Evolutionary conservation across 1,140 invertebrate genomes (phyloP), one percentile per base, ranked within the genome.

Genomic region (Theocolax elegans): DNA sequence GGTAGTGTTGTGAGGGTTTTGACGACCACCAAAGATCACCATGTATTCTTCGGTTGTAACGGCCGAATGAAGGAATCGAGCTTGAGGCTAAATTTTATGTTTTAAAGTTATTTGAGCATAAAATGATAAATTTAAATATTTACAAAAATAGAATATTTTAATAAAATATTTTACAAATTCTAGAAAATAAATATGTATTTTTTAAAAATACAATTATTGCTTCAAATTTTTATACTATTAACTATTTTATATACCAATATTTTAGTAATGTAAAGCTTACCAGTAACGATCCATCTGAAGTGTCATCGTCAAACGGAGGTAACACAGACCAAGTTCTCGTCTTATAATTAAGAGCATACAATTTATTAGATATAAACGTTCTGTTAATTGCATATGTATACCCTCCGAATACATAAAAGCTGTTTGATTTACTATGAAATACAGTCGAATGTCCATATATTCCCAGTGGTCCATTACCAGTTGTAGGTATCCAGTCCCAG

Each of bases 361-460:
- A 83, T 75, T 91, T 91, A 75, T 92, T 92, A 0, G 92, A 93
- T 19, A 93, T 85, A 42, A 87, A 87, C 8, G 92, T 92, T 64
- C 89, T 87, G 75, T 93, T 92, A n/a, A 91, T 87, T 10, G 89
- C 87, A 77, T 92, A 94, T 2, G 91, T 83, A 76, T 94, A 93
- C 15, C 97, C 97, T 29, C 97, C 97, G 84, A 94, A 97, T 0
- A 98, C 86, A 79, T 97, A 99, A 46, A 98, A 89, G 73, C 93
- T 94, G 71, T 95, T 90, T 0, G 92, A 93, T 27, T 88, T 88
- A 0, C 87, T 82, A 75, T 97, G 93, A 79, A 95, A 98, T 0
- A 97, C 93, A 0, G 95, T 93, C 38, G 91, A 93, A 81, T 98
- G 97, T 0, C 96, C 96, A 80, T 94, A 97, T 23, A 98, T 88